A percentile compares a stretch with the other conserved stretches of the same genome.
These are phyloP conservation scores for Mycogona germanica DNA, from an alignment of 2,888 invertebrate genomes.

Conservation along the genomic window DNA sequence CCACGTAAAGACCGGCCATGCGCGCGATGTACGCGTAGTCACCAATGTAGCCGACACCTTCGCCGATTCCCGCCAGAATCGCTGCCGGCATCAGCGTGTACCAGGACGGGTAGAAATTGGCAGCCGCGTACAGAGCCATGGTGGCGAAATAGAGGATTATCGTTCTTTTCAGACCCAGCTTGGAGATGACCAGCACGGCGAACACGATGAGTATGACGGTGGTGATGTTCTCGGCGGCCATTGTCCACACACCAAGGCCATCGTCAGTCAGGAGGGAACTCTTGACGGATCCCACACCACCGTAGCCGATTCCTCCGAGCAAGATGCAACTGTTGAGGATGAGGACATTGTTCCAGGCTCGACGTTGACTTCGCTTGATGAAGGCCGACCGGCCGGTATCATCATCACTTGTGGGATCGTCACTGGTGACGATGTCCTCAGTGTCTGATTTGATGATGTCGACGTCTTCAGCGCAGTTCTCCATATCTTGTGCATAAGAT, in stretches of 20 bases:
- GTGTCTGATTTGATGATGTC: too few relatives aligned
- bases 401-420: too few relatives aligned
- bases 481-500: too few relatives aligned
- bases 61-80: not conserved
- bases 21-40: not conserved
- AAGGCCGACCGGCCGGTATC: too few relatives aligned
- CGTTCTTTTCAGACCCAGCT: not conserved
- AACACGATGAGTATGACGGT: not conserved
- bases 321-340: too few relatives aligned
- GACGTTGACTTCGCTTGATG: too few relatives aligned
- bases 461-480: too few relatives aligned
- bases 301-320: too few relatives aligned
- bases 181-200: not conserved
- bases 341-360: too few relatives aligned
- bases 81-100: constrained; percentile 6
- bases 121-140: not conserved
- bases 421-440: too few relatives aligned
- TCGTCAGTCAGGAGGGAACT: constrained; percentile 2
- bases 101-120: not conserved
- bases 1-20: not conserved
- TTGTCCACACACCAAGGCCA: constrained; percentile 3
- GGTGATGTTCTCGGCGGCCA: constrained; percentile 6
- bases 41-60: not conserved
- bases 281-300: not conserved
- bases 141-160: constrained; percentile 1